phyloP scores from a whole-genome alignment of 2,797 vertebrate genomes.

The Esox masquinongy region DNA sequence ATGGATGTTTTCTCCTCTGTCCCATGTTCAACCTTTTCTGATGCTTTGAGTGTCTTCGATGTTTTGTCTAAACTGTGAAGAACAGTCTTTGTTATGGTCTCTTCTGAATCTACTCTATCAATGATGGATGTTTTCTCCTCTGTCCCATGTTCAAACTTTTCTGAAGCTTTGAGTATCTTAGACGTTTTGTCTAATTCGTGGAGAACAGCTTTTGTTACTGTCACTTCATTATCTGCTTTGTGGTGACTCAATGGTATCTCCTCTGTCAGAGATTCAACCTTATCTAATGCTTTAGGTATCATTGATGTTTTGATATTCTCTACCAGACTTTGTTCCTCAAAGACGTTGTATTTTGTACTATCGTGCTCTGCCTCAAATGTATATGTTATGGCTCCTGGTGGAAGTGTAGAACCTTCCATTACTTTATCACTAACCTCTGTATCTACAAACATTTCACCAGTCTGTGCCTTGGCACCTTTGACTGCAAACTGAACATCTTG shows the following conservation, averaged over 20 bases:
- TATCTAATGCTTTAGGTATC: conserved; percentile 18
- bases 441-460: conserved; percentile 16
- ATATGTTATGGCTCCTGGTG: neutral
- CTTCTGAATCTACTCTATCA: conserved; percentile 6
- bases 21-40: conserved; percentile 24
- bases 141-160: conserved; percentile 25
- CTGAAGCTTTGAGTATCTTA: conserved; percentile 16
- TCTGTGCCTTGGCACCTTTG: conserved; percentile 3
- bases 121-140: conserved; percentile 11
- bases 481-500: neutral
- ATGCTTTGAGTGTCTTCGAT: conserved; percentile 7
- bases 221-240: too few relatives aligned
- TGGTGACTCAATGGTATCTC: too few relatives aligned
- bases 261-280: too few relatives aligned
- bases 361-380: conserved; percentile 22
- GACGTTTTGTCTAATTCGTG: too few relatives aligned
- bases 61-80: too few relatives aligned
- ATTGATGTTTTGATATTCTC: conserved; percentile 55
- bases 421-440: conserved; percentile 9
- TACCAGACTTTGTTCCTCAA: conserved; percentile 32
- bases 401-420: neutral
- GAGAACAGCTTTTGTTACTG: too few relatives aligned
- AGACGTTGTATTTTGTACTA: neutral
- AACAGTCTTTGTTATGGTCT: neutral
- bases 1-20: neutral